Base-by-base conservation (phyloP, 2,888 invertebrate species). In the Thymelicus acteon region DNA sequence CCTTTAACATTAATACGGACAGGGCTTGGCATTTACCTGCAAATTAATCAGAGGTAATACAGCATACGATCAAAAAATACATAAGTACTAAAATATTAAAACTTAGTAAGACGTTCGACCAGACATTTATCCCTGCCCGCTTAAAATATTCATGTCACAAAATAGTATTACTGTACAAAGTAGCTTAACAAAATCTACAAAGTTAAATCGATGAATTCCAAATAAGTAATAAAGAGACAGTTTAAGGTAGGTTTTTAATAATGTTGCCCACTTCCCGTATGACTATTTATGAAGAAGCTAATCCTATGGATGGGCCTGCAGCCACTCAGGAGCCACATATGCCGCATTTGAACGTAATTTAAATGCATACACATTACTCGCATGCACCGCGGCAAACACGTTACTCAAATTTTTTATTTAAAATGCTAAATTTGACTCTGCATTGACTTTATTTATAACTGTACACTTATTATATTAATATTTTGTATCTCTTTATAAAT, bases 321-420 rank as follows among this genome's bases (percentile, higher is more conserved):
- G 13, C 73, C 75, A 71, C 75, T 70, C 72, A 70, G 67, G 73
- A 72, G 78, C 75, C 79, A 76, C 80, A 78, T 77, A 76, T 84
- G 85, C 80, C 82, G 82, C 88, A 88, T 89, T 89, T 88, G 81
- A 85, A 79, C 78, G 86, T 88, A 88, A 90, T 90, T 89, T 90
- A 90, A 89, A 90, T 90, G 89, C 89, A 90, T 85, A 82, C 85
- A 87, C 85, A 88, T 86, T 87, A 88, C 88, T 83, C 81, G 82
- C 77, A 80, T 80, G 76, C 49, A 52, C 81, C 80, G 81, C 79
- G 78, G 76, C 77, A 81, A 78, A 82, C 82, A 74, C 75, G 84
- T 86, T 84, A 84, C 84, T 82, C 84, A 86, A 88, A 87, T 87
- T 86, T 31, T 70, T 85, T 87, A 85, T 84, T 86, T 86, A 88